Percentiles rank a stretch among this genome's conserved stretches.
Conservation (phyloP, 2,888 invertebrate genomes). For the Plagodis dolabraria region DNA sequence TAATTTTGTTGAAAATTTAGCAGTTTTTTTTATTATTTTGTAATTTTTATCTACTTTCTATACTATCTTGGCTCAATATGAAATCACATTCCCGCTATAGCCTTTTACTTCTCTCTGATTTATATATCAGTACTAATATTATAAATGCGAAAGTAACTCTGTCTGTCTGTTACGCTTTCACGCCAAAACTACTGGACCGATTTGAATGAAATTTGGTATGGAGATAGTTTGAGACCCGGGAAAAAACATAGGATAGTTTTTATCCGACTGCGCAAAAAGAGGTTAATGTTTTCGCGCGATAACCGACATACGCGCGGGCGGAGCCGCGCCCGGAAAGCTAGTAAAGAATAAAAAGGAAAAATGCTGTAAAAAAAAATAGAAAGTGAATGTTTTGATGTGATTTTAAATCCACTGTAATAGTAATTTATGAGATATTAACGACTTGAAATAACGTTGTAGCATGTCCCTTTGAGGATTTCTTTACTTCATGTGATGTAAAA, state of each 20-base stretch:
- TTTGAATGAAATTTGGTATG: too few relatives aligned
- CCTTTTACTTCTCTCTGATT: slow-evolving; percentile 17
- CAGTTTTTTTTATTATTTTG: background rate
- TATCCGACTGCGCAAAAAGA: too few relatives aligned
- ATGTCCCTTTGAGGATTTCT: slow-evolving; percentile 5
- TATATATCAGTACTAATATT: too few relatives aligned
- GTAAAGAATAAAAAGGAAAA: slow-evolving; percentile 27
- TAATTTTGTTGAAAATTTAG: background rate
- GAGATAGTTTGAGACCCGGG: too few relatives aligned
- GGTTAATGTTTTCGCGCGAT: too few relatives aligned
- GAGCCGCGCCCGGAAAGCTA: too few relatives aligned
- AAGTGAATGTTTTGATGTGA: slow-evolving; percentile 28
- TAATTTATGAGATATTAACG: slow-evolving; percentile 18
- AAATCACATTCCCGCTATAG: slow-evolving; percentile 35
- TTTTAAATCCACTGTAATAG: slow-evolving; percentile 21
- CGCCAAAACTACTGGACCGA: too few relatives aligned
- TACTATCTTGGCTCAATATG: slow-evolving; percentile 33
- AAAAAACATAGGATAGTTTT: too few relatives aligned
- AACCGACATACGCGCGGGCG: too few relatives aligned
- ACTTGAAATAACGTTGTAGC: slow-evolving; percentile 20
- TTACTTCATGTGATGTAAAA: slow-evolving; percentile 8
- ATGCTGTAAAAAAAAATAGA: slow-evolving; percentile 30
- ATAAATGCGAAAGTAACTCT: too few relatives aligned
- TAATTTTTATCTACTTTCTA: background rate
- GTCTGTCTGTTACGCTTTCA: too few relatives aligned